Evolutionary conservation across 1,140 invertebrate species (phyloP), one percentile per base, ranked within the genome.

Genomic region (Ptiloglossa arizonensis): DNA sequence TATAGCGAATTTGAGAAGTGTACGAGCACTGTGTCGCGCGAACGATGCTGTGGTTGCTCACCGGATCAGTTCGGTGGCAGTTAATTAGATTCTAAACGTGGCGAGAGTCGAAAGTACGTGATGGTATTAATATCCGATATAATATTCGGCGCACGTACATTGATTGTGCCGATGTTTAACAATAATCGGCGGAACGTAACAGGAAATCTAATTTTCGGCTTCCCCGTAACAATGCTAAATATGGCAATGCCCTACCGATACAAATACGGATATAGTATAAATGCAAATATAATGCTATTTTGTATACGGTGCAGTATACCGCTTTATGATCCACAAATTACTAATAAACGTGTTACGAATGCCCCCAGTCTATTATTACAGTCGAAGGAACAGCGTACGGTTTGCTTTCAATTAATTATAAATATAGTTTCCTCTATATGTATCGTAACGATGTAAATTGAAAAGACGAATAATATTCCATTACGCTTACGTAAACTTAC

Each of bases 71-170:
- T 38, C 35, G 24, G 22, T 2, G 22, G 29, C 15, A 32, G 46
- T 22, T 48, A 35, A 59, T 50, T 66, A 13, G 27, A 56, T 82
- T 74, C 29, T 50, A 56, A 77, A 50, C 66, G 52, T 29, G 68
- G 27, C 56, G 41, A 22, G 62, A 78, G 54, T 66, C 15, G 38
- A 50, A 32, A 48, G 29, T 46, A 59, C n/a, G 69, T 56, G 68
- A 41, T 62, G 32, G 46, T 35, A 73, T 83, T 78, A 78, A 83
- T 73, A 83, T 66, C 38, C 38, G 56, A 79, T 83, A 69, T 66
- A 74, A 82, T 82, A 79, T 71, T 77, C 75, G 41, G 64, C 46
- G 68, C 80, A 82, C 75, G 81, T 62, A 52, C 63, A 52, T 38
- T 46, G 64, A 82, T 69, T 63, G 50, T 57, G 24, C 80, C 62